Evolutionary conservation across 1,140 invertebrate genomes (phyloP), one percentile per base, ranked within the genome.

Genomic region (Drosophila truncata): DNA sequence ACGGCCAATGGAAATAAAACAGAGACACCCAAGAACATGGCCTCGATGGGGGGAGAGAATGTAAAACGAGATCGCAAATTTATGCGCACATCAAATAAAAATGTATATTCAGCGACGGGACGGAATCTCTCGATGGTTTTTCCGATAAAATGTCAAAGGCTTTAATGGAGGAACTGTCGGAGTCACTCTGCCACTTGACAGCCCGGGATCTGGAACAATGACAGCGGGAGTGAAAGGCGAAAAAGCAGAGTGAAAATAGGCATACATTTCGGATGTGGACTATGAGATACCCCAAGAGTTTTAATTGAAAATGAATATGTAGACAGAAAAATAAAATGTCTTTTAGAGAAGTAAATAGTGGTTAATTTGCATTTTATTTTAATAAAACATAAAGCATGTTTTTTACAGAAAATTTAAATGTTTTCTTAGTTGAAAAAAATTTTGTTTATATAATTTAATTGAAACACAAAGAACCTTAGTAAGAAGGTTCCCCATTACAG

Each of bases 131-230:
- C 70, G 70, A 88, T 88, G 49, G 71, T 50, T 79, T 76, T 80
- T 66, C 62, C 80, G 84, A 90, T 90, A 90, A 85, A 90, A 90
- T 90, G 85, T 90, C 85, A 90, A 85, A 88, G 80, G 62, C 73
- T 88, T 88, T 81, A 81, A 85, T 77, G 47, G 52, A 57, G 46
- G 42, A 70, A 75, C 58, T 54, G 77, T 57, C 57, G 42, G 31
- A 60, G 39, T 42, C 54, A 49, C 50, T 47, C 47, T 29, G 29
- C 25, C 27, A 90, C 85, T 90, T 91, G 85, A 88, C 81, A 72
- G 46, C 50, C n/a, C 31, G 60, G 63, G 42, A 55, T 64, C 63
- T 72, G 73, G 75, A 50, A 54, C 78, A 85, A 57, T 82, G 78
- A 85, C 78, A 86, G 78, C 63, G 29, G 60, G 60, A 61, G 63